Evolutionary conservation across 2,797 vertebrate species (phyloP).

Genomic region (Cynodonichthys magdalenae): DNA sequence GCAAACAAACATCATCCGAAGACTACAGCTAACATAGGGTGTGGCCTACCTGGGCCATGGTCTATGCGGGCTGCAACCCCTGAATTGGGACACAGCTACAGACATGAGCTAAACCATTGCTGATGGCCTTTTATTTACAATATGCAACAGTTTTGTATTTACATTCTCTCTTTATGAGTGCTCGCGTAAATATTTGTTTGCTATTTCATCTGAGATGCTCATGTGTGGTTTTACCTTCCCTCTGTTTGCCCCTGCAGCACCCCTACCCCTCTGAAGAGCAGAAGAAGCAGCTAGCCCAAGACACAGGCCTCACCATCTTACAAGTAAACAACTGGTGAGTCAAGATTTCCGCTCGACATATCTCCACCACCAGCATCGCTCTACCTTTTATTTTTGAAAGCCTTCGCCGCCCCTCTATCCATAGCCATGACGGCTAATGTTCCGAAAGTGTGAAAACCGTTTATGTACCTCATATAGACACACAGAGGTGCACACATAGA

Average conservation of each 20-base stretch:
- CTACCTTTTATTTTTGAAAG: conserved; percentile 75
- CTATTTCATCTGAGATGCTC: conserved; percentile 45
- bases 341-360: conserved; percentile 64
- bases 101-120: too few species aligned
- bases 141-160: too few species aligned
- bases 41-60: too few species aligned
- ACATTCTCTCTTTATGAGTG: neutral
- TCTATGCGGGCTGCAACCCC: too few species aligned
- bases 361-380: conserved; percentile 71
- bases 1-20: too few species aligned
- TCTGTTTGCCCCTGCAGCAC: conserved; percentile 88
- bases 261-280: conserved; percentile 99
- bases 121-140: too few species aligned
- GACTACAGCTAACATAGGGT: too few species aligned
- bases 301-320: conserved; percentile 99
- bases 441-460: conserved; percentile 76
- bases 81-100: too few species aligned
- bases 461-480: conserved; percentile 67
- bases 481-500: conserved; percentile 18
- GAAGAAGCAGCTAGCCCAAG: conserved; percentile 99
- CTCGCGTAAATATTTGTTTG: conserved; percentile 43
- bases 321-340: conserved; percentile 99
- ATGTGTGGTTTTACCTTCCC: conserved; percentile 35
- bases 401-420: conserved; percentile 63
- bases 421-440: conserved; percentile 64